These are phyloP conservation scores for Premnoplex brunnescens DNA, from an alignment of 2,797 vertebrate species.

Conservation along the genomic window DNA sequence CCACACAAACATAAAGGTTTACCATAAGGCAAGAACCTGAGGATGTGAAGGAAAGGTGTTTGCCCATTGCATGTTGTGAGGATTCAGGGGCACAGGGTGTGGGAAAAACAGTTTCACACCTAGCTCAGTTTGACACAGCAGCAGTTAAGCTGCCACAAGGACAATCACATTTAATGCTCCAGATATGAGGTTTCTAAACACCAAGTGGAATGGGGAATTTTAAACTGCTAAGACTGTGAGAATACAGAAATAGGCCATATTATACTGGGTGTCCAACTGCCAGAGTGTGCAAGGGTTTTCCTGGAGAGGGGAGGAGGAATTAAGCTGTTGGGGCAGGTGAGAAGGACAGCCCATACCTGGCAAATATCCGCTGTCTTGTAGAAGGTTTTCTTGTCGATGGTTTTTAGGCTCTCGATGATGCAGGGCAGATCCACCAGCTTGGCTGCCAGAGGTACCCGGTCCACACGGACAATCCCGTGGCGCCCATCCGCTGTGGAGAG, in stretches of 20 bases:
- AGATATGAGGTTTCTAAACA: not conserved
- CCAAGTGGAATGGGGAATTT: not conserved
- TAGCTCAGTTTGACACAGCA: not conserved
- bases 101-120: not conserved
- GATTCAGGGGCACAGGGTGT: not conserved
- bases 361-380: constrained; percentile 96
- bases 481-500: constrained; percentile 83
- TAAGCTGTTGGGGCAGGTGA: not conserved
- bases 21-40: not conserved
- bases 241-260: not conserved
- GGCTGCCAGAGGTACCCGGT: constrained; percentile 88
- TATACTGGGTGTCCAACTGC: not conserved
- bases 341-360: constrained; percentile 82
- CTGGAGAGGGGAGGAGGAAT: not conserved
- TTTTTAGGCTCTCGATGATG: constrained; percentile 91
- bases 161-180: not conserved
- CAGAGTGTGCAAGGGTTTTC: not conserved
- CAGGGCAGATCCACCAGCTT: constrained; percentile 95
- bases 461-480: constrained; percentile 90
- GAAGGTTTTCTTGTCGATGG: constrained; percentile 93
- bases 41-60: not conserved
- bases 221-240: not conserved
- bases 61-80: not conserved
- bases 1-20: not conserved
- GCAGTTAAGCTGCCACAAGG: not conserved